A percentile compares a stretch with the other conserved stretches of the same genome.
These are phyloP conservation scores for Prionace glauca DNA, from an alignment of 2,797 vertebrate genomes.

Conservation along the genomic window DNA sequence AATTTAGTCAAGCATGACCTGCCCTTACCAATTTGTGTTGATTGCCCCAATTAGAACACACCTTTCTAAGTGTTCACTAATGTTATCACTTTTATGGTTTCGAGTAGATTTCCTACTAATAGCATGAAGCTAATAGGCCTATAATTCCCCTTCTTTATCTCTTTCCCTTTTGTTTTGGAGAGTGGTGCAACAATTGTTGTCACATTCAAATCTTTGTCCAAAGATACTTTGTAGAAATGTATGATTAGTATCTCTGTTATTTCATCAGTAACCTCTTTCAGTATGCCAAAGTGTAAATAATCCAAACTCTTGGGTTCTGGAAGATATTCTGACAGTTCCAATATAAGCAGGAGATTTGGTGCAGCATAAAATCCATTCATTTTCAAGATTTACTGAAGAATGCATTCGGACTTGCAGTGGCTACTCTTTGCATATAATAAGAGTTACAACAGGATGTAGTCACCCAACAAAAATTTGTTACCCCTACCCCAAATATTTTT, in stretches of 20 bases:
- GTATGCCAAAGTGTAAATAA: neutral
- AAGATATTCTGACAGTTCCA: neutral
- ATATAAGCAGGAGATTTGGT: neutral
- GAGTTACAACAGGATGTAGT: neutral
- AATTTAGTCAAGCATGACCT: neutral
- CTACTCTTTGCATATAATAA: neutral
- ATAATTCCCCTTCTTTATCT: neutral
- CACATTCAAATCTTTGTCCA: neutral
- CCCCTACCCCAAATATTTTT: neutral
- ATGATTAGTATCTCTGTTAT: neutral
- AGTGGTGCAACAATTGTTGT: neutral
- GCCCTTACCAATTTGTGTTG: conserved; percentile 8
- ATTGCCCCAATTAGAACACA: neutral
- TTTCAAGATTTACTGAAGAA: neutral
- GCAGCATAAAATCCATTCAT: neutral
- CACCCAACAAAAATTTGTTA: neutral
- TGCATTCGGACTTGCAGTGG: neutral
- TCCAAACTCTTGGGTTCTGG: neutral
- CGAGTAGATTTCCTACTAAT: neutral
- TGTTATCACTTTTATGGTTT: conserved; percentile 9
- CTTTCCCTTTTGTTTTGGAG: neutral
- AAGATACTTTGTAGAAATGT: neutral
- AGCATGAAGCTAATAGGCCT: conserved; percentile 1
- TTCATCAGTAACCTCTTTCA: neutral
- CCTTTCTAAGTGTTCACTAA: conserved; percentile 10